Percentiles rank a stretch among this genome's conserved stretches.
Conservation (phyloP, 2,888 invertebrate species). For the Limnephilus marmoratus region DNA sequence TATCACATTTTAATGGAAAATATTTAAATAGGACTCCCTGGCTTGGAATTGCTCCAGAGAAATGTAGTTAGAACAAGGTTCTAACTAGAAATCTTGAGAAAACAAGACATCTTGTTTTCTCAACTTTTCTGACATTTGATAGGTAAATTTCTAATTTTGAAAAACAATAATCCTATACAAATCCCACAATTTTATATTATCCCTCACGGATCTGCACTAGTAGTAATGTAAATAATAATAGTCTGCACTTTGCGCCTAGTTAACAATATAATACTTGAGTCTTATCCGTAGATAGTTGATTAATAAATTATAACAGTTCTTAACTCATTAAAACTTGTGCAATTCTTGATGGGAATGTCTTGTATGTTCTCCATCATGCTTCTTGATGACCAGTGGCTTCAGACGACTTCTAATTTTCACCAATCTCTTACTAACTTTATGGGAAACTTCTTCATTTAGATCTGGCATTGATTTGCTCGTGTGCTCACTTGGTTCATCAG, state of each 20-base stretch:
- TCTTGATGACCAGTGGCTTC: slow-evolving; percentile 75
- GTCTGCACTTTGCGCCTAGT: not conserved
- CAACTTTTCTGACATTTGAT: too few relatives aligned
- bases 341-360: slow-evolving; percentile 67
- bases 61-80: too few relatives aligned
- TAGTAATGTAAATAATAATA: not conserved
- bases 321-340: slow-evolving; percentile 35
- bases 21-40: too few relatives aligned
- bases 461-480: slow-evolving; percentile 77
- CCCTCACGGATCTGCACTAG: too few relatives aligned
- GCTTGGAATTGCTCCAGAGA: too few relatives aligned
- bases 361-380: slow-evolving; percentile 70
- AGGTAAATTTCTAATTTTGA: too few relatives aligned
- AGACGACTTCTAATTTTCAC: slow-evolving; percentile 74
- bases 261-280: not conserved
- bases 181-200: too few relatives aligned
- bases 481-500: slow-evolving; percentile 70
- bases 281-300: not conserved
- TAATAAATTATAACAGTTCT: not conserved
- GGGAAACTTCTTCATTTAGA: slow-evolving; percentile 69
- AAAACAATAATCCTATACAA: too few relatives aligned
- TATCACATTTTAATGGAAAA: too few relatives aligned
- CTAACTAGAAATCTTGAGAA: too few relatives aligned
- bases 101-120: too few relatives aligned
- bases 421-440: slow-evolving; percentile 73